A percentile compares a stretch with the other conserved stretches of the same genome.
Conservation (phyloP, 2,888 invertebrate species). For the Agonum fuliginosum region DNA sequence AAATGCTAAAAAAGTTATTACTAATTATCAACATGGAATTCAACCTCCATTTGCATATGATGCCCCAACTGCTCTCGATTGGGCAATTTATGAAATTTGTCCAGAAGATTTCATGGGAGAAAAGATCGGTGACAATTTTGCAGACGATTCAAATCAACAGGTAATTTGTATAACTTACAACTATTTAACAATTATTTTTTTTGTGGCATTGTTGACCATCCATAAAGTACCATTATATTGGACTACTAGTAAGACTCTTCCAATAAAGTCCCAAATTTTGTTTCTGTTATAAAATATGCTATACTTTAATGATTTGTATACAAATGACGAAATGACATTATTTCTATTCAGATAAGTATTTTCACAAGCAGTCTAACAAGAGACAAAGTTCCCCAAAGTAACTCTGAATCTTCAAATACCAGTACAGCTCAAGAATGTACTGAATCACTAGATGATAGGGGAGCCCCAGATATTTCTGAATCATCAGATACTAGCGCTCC, state of each 20-base stretch:
- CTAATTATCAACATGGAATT: not conserved
- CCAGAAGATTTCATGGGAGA: not conserved
- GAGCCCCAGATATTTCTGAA: not conserved
- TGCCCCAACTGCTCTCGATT: not conserved
- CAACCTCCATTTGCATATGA: not conserved
- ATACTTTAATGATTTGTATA: not conserved
- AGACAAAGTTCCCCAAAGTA: not conserved
- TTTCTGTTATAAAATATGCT: not conserved
- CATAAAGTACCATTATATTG: not conserved
- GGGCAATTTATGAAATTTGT: conserved; percentile 23
- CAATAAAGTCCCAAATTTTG: too few species aligned
- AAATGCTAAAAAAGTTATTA: not conserved
- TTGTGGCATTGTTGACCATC: not conserved
- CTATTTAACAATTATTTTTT: not conserved
- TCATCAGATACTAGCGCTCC: not conserved
- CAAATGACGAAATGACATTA: not conserved
- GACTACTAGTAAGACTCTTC: too few species aligned
- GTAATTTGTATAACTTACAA: too few species aligned
- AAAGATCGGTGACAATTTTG: too few species aligned
- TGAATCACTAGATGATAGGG: not conserved
- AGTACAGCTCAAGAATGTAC: not conserved
- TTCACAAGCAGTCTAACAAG: not conserved
- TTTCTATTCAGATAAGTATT: not conserved
- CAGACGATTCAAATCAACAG: conserved; percentile 8
- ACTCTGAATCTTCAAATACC: not conserved